A percentile compares a stretch with the other conserved stretches of the same genome.
Evolutionary conservation across 2,113 vertebrate genomes (phyloP).

Genomic region (Ondatra zibethicus): DNA sequence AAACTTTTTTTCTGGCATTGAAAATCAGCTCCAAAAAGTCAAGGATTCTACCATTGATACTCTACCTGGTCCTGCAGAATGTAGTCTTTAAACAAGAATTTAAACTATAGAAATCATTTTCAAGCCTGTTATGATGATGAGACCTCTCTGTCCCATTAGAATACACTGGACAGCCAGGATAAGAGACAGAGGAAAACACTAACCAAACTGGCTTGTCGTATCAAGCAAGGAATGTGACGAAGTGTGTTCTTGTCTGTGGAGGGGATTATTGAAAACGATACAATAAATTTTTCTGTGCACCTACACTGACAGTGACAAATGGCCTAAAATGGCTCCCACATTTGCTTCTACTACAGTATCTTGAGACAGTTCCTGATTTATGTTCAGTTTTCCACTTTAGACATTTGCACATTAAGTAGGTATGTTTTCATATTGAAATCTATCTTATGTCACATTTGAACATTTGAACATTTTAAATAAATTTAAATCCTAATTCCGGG

Average conservation of each 20-base stretch:
- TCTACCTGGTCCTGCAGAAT: neutral
- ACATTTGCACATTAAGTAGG: neutral
- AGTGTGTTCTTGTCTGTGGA: neutral
- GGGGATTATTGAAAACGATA: constrained; percentile 4
- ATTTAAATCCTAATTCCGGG: neutral
- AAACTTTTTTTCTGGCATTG: neutral
- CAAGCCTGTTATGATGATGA: neutral
- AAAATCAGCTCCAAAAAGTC: neutral
- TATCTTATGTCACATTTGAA: neutral
- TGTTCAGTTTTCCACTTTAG: constrained; percentile 2
- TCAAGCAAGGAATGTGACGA: neutral
- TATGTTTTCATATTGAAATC: neutral
- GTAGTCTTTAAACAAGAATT: constrained; percentile 47
- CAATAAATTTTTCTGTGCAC: neutral
- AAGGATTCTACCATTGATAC: neutral
- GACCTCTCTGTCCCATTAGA: neutral
- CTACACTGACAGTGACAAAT: neutral
- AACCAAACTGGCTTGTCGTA: neutral
- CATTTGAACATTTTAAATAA: neutral
- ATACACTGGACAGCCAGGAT: neutral
- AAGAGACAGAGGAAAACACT: neutral
- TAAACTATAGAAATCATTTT: constrained; percentile 18
- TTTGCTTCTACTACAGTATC: neutral
- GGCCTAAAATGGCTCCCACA: constrained; percentile 10
- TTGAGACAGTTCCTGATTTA: constrained; percentile 28